phyloP scores from a whole-genome alignment of 2,113 vertebrate species.

The Percina caprodes region DNA sequence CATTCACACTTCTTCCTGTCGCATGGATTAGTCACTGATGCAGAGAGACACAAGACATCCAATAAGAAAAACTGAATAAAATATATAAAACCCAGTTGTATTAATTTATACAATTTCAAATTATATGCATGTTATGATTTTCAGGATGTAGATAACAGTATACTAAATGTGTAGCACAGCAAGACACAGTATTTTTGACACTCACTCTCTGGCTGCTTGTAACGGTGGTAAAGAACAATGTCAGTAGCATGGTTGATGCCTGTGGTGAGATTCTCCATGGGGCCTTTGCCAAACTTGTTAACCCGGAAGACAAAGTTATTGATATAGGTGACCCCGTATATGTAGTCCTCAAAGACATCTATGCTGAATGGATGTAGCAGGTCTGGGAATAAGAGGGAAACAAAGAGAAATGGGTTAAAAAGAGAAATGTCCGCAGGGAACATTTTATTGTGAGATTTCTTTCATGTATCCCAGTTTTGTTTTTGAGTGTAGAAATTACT shows the following conservation, averaged over 20 bases:
- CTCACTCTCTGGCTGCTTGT: slow-evolving; percentile 96
- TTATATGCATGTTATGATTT: background rate
- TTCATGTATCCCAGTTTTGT: background rate
- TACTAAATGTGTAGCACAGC: background rate
- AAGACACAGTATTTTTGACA: background rate
- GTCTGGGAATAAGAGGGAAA: slow-evolving; percentile 77
- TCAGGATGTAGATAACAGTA: background rate
- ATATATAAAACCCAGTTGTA: background rate
- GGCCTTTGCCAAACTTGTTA: slow-evolving; percentile 94
- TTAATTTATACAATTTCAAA: background rate
- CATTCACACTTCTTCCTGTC: slow-evolving; percentile 98
- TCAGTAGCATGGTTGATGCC: slow-evolving; percentile 96
- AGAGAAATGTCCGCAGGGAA: background rate
- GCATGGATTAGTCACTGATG: slow-evolving; percentile 93
- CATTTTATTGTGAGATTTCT: background rate
- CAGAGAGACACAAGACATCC: slow-evolving; percentile 23
- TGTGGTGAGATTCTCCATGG: slow-evolving; percentile 91
- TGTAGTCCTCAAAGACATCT: slow-evolving; percentile 97
- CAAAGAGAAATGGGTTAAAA: background rate
- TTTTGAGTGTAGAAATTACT: slow-evolving; percentile 38
- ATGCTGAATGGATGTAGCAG: slow-evolving; percentile 97
- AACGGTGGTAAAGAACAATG: slow-evolving; percentile 94
- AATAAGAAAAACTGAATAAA: background rate
- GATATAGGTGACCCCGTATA: slow-evolving; percentile 97
- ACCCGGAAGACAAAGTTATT: slow-evolving; percentile 97